Conservation (phyloP, 2,113 vertebrate genomes). For the Megaceryle torquata region DNA sequence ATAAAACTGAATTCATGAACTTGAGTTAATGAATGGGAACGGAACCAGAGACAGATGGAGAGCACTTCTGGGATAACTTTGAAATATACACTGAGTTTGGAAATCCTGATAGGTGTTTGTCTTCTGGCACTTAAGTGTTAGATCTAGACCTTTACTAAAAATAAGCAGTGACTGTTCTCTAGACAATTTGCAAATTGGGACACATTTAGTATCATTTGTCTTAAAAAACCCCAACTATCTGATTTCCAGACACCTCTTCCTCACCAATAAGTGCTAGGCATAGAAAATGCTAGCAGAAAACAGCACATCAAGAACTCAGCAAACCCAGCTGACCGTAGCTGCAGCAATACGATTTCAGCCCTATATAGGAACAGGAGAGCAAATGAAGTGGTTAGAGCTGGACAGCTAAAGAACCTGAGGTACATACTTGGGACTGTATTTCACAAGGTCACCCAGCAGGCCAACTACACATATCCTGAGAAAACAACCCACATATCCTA, state of each 20-base stretch:
- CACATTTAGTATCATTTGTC: neutral
- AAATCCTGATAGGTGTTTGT: neutral
- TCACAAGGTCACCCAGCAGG: constrained; percentile 1
- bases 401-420: neutral
- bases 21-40: neutral
- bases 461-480: neutral
- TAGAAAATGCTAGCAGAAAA: neutral
- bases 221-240: neutral
- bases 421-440: neutral
- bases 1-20: neutral
- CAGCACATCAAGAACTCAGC: neutral
- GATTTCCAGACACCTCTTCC: neutral
- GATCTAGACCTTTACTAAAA: neutral
- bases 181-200: neutral
- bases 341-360: neutral
- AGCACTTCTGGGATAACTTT: neutral
- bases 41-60: neutral
- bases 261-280: neutral
- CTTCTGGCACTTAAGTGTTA: neutral
- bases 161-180: neutral
- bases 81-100: neutral
- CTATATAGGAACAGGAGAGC: neutral
- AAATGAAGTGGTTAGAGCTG: neutral
- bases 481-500: neutral
- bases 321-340: neutral